Evolutionary conservation across 2,797 vertebrate species (phyloP).

Genomic region (Fringilla coelebs): DNA sequence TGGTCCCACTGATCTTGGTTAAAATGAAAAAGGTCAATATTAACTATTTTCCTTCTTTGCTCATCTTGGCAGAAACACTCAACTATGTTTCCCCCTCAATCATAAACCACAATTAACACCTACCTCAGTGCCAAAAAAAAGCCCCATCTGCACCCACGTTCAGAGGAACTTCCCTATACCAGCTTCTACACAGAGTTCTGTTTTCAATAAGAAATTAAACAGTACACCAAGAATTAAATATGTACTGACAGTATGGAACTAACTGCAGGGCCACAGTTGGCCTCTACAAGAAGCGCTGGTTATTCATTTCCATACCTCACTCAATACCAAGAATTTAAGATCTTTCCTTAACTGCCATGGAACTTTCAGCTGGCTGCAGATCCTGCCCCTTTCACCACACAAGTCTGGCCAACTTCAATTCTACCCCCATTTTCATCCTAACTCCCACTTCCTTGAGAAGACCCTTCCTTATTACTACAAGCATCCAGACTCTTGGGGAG

Average conservation of each 20-base stretch:
- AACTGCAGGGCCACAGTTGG: neutral
- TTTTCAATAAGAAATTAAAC: constrained; percentile 33
- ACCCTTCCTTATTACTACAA: neutral
- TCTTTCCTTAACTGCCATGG: neutral
- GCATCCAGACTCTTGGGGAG: neutral
- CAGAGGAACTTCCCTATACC: constrained; percentile 38
- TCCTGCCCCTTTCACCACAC: neutral
- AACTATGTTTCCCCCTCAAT: neutral
- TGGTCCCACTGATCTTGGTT: neutral
- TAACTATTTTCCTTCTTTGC: constrained; percentile 43
- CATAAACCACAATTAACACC: constrained; percentile 54
- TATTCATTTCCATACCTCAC: constrained; percentile 41
- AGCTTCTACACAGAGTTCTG: constrained; percentile 27
- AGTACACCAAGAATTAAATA: neutral
- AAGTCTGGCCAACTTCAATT: neutral
- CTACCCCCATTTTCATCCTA: neutral
- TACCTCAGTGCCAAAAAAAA: constrained; percentile 40
- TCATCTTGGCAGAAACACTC: constrained; percentile 23
- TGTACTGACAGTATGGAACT: neutral
- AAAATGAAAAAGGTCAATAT: constrained; percentile 39
- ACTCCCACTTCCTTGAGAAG: neutral
- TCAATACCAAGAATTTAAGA: constrained; percentile 5
- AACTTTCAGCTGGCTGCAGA: constrained; percentile 14
- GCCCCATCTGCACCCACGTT: constrained; percentile 43
- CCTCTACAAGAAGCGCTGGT: neutral